Percentiles rank a stretch among this genome's conserved stretches.
phyloP scores from a whole-genome alignment of 2,888 invertebrate genomes.

The Pseudanteris insignis region DNA sequence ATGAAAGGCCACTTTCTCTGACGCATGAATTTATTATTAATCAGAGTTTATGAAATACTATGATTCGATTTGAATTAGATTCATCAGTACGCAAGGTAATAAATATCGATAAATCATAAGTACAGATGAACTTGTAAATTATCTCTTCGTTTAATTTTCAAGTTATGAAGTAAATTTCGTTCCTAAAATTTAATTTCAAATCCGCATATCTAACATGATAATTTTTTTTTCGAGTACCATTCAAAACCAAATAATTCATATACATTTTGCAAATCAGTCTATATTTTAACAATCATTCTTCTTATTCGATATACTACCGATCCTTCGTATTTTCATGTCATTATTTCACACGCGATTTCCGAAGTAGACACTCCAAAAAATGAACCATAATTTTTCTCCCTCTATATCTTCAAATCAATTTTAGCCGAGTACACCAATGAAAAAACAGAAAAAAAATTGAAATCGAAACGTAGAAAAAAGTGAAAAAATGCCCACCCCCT shows the following conservation, averaged over 20 bases:
- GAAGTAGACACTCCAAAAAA: slow-evolving; percentile 16
- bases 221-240: slow-evolving; percentile 7
- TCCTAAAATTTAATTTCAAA: background rate
- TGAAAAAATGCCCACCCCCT: background rate
- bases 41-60: too few species aligned
- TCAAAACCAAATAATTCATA: slow-evolving; percentile 11
- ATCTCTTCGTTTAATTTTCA: too few species aligned
- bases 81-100: background rate
- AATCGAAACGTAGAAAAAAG: slow-evolving; percentile 8
- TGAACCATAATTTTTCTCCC: slow-evolving; percentile 8
- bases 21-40: too few species aligned
- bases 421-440: slow-evolving; percentile 2
- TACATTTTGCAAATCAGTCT: too few species aligned
- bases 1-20: too few species aligned
- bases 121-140: too few species aligned
- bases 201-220: background rate
- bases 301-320: too few species aligned
- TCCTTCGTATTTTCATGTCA: slow-evolving; percentile 32
- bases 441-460: slow-evolving; percentile 5
- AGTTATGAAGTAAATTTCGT: too few species aligned
- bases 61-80: too few species aligned
- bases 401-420: slow-evolving; percentile 37
- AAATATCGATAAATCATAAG: too few species aligned
- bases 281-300: too few species aligned
- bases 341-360: slow-evolving; percentile 31